Base-by-base conservation (phyloP, 2,888 invertebrate genomes). In the Archips xylosteana region DNA sequence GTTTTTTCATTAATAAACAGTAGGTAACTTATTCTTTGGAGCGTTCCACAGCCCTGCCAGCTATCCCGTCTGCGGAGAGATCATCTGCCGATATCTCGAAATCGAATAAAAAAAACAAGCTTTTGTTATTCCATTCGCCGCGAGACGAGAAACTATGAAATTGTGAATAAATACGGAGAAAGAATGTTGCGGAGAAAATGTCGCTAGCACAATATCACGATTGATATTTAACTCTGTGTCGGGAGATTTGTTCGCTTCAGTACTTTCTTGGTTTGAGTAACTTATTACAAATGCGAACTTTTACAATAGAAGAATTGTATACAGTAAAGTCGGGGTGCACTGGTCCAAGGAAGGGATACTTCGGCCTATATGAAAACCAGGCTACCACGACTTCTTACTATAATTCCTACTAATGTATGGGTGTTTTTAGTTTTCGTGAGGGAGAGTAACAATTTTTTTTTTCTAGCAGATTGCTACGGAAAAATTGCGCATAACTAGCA, bases 121-220 rank as follows among this genome's bases (percentile, higher is more conserved):
- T 65, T 74, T 70, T 70, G 69, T 74, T 74, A 70, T 74, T 74
- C 60, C 69, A 61, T 65, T 74, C 69, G 45, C 71, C 39, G 57
- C 39, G 71, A 72, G 71, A 72, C 73, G 61, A 65, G 51, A 32
- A 70, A 70, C 65, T 65, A 69, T 70, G 65, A 70, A 74, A 70
- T 74, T 65, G 70, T 74, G 61, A 74, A 74, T 70, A 74, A 74
- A 74, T 74, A 70, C 60, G 61, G 23, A 15, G 34, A 61, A 34
- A 59, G 51, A 65, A 64, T 65, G 64, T 65, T 64, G 49, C 63
- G 47, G 64, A 72, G 51, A 51, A 54, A 67, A 67, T 67, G 66
- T 54, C 49, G 32, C 34, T 47, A 8, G 66, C 65, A 54, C 66
- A 66, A 63, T 72, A 61, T 49, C 49, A 62, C 45, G 45, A 67